These are phyloP conservation scores for Lota lota DNA, from an alignment of 2,113 vertebrate genomes.

Conservation along the genomic window DNA sequence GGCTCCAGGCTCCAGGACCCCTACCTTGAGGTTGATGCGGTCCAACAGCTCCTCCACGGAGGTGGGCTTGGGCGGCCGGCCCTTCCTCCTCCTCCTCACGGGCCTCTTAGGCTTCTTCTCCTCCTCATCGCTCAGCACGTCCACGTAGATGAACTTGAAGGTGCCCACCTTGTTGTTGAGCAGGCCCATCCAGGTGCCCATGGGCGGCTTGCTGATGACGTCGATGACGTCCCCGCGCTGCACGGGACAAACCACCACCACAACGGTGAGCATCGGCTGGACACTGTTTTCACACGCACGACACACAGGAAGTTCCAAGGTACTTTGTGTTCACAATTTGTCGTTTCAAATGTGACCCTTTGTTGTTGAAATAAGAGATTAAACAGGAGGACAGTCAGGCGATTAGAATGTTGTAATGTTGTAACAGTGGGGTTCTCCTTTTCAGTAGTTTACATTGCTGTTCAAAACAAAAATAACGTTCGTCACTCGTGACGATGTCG, in stretches of 20 bases:
- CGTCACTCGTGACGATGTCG: no score
- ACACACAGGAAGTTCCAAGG: no score
- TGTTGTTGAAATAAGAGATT: no score
- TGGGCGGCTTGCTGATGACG: constrained; percentile 98
- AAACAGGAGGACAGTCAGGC: no score
- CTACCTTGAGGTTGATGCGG: constrained; percentile 92
- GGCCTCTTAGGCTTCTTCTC: constrained; percentile 93
- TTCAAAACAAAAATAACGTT: no score
- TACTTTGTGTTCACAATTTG: no score
- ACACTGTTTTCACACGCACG: no score
- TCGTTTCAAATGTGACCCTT: no score
- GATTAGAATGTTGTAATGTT: no score
- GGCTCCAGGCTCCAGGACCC: neutral
- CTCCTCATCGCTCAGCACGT: constrained; percentile 89
- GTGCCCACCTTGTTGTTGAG: constrained; percentile 98
- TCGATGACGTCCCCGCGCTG: constrained; percentile 98
- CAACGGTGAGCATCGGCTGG: neutral
- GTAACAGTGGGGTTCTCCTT: no score
- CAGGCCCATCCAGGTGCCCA: constrained; percentile 99
- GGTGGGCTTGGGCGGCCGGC: constrained; percentile 88
- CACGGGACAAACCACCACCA: neutral
- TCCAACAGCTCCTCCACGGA: constrained; percentile 96
- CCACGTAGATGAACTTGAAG: constrained; percentile 99
- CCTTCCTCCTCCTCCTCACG: constrained; percentile 84
- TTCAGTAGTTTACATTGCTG: no score